A percentile compares a stretch with the other conserved stretches of the same genome.
Conservation (phyloP, 2,888 invertebrate genomes). For the Polymixis lichenea region DNA sequence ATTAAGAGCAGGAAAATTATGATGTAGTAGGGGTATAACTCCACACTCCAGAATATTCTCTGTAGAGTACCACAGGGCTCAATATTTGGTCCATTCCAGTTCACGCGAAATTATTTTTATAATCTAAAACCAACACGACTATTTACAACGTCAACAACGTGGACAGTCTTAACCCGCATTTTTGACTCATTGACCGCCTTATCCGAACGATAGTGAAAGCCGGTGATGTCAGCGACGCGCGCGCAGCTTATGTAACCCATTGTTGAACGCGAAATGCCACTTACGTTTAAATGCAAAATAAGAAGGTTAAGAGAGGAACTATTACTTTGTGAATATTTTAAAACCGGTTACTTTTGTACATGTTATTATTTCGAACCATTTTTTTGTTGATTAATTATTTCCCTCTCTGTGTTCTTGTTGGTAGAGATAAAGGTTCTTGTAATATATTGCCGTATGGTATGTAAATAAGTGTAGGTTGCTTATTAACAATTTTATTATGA, state of each 20-base stretch:
- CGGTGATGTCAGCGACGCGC: constrained; percentile 60
- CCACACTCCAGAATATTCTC: background rate
- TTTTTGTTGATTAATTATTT: constrained; percentile 9
- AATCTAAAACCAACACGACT: constrained; percentile 5
- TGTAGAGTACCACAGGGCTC: background rate
- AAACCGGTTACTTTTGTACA: constrained; percentile 24
- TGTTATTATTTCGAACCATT: background rate
- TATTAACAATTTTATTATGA: background rate
- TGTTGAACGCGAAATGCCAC: constrained; percentile 56
- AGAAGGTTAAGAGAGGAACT: constrained; percentile 35
- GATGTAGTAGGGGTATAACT: too few species aligned
- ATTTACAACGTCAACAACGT: constrained; percentile 20
- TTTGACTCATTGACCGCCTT: constrained; percentile 68
- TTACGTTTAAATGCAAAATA: constrained; percentile 36
- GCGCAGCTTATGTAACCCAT: constrained; percentile 62
- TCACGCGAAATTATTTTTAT: background rate
- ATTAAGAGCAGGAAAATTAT: too few species aligned
- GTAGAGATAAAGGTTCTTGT: background rate
- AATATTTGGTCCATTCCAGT: background rate
- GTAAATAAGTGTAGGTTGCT: background rate
- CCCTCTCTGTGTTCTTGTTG: background rate
- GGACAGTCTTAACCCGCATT: constrained; percentile 60
- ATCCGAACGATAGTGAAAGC: constrained; percentile 65
- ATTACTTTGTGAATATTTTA: constrained; percentile 21
- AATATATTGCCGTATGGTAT: background rate